Evolutionary conservation across 2,888 invertebrate species (phyloP).

Genomic region (Chymomyza fuscimana): DNA sequence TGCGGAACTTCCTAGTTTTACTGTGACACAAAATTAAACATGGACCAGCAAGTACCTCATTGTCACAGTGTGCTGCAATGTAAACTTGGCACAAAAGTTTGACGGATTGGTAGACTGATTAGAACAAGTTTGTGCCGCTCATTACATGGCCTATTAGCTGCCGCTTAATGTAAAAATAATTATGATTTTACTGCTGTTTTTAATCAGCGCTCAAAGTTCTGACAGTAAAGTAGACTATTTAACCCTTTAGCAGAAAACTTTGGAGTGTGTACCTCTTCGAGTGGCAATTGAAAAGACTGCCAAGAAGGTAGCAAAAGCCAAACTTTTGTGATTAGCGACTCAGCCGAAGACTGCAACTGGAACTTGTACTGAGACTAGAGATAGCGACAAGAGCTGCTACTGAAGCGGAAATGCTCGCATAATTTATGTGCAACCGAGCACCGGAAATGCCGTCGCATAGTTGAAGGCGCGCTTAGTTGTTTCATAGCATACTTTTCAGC

Average conservation of each 20-base stretch:
- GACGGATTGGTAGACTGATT: slow-evolving; percentile 63
- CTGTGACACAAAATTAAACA: too few species aligned
- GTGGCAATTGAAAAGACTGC: slow-evolving; percentile 61
- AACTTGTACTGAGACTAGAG: neutral
- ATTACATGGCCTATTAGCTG: slow-evolving; percentile 71
- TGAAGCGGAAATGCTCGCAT: slow-evolving; percentile 67
- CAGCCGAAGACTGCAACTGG: neutral
- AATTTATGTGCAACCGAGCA: slow-evolving; percentile 65
- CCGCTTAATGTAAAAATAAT: slow-evolving; percentile 70
- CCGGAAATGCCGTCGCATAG: slow-evolving; percentile 66
- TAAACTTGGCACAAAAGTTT: neutral
- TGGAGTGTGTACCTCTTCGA: slow-evolving; percentile 29
- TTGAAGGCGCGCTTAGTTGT: slow-evolving; percentile 37
- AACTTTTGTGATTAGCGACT: slow-evolving; percentile 72
- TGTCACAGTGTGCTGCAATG: too few species aligned
- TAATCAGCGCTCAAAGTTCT: slow-evolving; percentile 50
- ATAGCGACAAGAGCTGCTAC: slow-evolving; percentile 29
- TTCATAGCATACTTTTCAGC: slow-evolving; percentile 59
- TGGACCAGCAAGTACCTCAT: too few species aligned
- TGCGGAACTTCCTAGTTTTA: too few species aligned
- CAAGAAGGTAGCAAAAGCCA: slow-evolving; percentile 42
- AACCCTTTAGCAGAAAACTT: slow-evolving; percentile 38
- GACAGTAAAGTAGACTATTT: slow-evolving; percentile 43
- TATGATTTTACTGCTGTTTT: slow-evolving; percentile 55
- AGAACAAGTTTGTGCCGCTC: slow-evolving; percentile 16